phyloP scores from a whole-genome alignment of 2,113 vertebrate genomes.

The Rhinoderma darwinii region DNA sequence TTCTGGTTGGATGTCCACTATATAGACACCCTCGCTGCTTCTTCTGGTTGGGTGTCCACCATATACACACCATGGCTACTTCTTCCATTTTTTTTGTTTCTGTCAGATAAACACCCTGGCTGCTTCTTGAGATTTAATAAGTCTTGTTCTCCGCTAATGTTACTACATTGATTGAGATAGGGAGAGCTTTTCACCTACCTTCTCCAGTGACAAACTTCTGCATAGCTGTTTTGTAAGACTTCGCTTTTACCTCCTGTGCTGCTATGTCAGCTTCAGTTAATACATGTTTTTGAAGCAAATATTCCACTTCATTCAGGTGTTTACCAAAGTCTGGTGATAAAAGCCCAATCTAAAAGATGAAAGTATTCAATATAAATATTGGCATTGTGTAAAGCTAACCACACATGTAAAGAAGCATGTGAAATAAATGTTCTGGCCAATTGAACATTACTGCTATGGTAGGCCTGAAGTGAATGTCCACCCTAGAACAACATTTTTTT shows the following conservation, averaged over 20 bases:
- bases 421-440: neutral
- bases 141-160: no score
- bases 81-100: no score
- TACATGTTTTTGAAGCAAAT: conserved; percentile 90
- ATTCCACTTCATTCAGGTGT: conserved; percentile 92
- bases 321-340: conserved; percentile 89
- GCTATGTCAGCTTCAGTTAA: conserved; percentile 89
- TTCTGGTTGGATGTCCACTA: no score
- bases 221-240: conserved; percentile 76
- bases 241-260: conserved; percentile 87
- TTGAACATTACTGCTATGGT: no score
- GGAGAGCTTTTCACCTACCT: conserved; percentile 74
- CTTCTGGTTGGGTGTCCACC: no score
- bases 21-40: no score
- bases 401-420: neutral
- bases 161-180: neutral
- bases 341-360: conserved; percentile 23
- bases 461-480: no score
- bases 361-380: neutral
- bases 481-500: no score
- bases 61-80: no score
- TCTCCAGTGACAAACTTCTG: conserved; percentile 84
- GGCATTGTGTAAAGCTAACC: neutral
- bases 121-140: no score
- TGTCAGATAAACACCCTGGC: no score